Percentiles rank a stretch among this genome's conserved stretches.
Evolutionary conservation across 2,888 invertebrate genomes (phyloP).

Genomic region (Ephialtes manifestator): DNA sequence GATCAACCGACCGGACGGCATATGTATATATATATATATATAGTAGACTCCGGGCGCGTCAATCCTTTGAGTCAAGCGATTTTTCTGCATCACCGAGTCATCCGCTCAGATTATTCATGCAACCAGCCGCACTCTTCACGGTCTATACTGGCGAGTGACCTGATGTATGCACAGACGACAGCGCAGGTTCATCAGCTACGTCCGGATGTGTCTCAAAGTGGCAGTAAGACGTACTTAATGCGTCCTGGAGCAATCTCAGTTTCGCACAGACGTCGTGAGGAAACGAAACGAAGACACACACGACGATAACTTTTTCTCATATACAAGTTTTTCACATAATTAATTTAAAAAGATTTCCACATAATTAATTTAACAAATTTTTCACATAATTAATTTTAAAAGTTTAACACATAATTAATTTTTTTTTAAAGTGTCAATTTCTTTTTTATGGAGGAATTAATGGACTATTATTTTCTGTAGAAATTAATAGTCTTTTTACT

Average conservation of each 20-base stretch:
- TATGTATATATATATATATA: neutral
- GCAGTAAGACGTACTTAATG: constrained; percentile 1
- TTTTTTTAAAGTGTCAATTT: too few species aligned
- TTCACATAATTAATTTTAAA: too few species aligned
- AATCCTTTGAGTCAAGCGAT: constrained; percentile 44
- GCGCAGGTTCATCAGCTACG: constrained; percentile 42
- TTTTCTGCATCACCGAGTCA: constrained; percentile 50
- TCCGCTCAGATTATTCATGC: constrained; percentile 52
- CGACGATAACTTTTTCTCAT: neutral
- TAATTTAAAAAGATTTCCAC: too few species aligned
- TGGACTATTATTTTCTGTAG: too few species aligned
- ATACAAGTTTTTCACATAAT: too few species aligned
- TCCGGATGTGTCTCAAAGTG: constrained; percentile 31
- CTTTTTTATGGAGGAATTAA: too few species aligned
- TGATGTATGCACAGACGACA: constrained; percentile 9
- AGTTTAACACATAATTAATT: too few species aligned
- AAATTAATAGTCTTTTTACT: too few species aligned
- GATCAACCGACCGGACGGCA: neutral
- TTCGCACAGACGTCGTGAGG: constrained; percentile 13
- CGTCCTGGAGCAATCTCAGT: constrained; percentile 25
- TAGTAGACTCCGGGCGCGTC: constrained; percentile 30
- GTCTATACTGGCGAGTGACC: constrained; percentile 5
- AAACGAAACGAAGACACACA: neutral
- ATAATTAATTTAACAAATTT: too few species aligned
- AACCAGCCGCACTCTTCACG: neutral